phyloP scores from a whole-genome alignment of 2,797 vertebrate genomes.

The Cyclopterus lumpus region DNA sequence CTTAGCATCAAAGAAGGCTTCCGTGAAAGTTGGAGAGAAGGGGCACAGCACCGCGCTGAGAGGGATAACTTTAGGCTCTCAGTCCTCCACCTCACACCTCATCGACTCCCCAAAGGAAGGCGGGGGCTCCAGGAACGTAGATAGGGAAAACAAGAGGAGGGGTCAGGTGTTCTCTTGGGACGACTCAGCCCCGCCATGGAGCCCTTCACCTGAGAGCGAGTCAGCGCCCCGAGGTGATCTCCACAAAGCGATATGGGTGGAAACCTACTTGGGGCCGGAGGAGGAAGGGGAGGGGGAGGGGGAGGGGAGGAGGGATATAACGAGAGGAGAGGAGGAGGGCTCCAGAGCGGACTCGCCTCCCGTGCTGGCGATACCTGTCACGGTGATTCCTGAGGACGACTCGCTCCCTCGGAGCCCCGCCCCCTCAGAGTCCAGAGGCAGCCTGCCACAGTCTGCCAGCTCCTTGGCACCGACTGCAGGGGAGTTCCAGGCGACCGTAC shows the following conservation, averaged over 20 bases:
- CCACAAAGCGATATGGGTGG: conserved; percentile 81
- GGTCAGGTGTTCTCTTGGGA: conserved; percentile 46
- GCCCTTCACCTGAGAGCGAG: conserved; percentile 43
- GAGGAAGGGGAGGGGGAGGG: conserved; percentile 37
- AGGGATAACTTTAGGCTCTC: conserved; percentile 70
- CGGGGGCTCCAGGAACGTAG: conserved; percentile 10
- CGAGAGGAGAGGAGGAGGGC: conserved; percentile 56
- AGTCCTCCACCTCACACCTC: conserved; percentile 48
- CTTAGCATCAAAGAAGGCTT: conserved; percentile 63
- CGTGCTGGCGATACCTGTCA: conserved; percentile 70
- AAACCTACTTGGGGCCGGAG: conserved; percentile 80
- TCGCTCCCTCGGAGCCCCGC: conserved; percentile 15
- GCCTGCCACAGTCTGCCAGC: conserved; percentile 46
- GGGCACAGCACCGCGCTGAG: conserved; percentile 61
- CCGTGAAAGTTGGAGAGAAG: conserved; percentile 58
- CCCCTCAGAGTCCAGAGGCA: conserved; percentile 47
- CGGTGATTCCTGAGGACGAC: conserved; percentile 73
- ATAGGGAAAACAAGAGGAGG: conserved; percentile 49
- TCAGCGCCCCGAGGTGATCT: conserved; percentile 24
- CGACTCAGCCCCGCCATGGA: neutral
- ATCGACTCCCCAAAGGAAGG: conserved; percentile 16
- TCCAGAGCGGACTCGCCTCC: conserved; percentile 72
- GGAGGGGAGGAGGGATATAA: conserved; percentile 15
- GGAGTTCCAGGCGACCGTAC: conserved; percentile 54
- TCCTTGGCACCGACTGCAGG: conserved; percentile 48